Conservation (phyloP, 2,113 vertebrate genomes). For the Antechinus flavipes region DNA sequence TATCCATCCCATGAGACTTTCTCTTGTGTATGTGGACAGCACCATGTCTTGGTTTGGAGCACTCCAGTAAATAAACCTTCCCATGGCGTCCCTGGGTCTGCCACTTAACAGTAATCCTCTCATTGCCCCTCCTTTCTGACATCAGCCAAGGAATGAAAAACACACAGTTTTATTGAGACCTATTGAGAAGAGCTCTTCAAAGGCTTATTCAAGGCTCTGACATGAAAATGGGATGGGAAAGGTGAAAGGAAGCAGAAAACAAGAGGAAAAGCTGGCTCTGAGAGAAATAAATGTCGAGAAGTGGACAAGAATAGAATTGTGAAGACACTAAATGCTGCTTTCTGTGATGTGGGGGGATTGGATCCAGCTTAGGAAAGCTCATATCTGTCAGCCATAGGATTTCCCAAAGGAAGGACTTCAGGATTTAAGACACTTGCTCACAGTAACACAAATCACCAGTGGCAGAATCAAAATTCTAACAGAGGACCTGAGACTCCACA, state of each 20-base stretch:
- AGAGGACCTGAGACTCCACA: neutral
- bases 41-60: neutral
- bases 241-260: neutral
- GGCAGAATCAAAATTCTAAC: neutral
- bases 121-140: neutral
- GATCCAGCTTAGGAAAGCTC: neutral
- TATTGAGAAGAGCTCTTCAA: neutral
- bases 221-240: neutral
- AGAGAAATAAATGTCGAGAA: neutral
- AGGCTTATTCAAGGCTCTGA: neutral
- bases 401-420: neutral
- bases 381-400: neutral
- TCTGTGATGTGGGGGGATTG: neutral
- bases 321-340: neutral
- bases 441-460: neutral
- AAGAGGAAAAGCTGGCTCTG: neutral
- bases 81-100: neutral
- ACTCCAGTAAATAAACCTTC: neutral
- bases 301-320: neutral
- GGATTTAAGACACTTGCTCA: neutral
- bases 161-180: neutral
- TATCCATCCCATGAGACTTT: neutral
- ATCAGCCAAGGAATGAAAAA: neutral
- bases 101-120: neutral
- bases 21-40: neutral